Evolutionary conservation across 2,113 vertebrate genomes (phyloP), one percentile per base, ranked within the genome.

Genomic region (Catagonus wagneri): DNA sequence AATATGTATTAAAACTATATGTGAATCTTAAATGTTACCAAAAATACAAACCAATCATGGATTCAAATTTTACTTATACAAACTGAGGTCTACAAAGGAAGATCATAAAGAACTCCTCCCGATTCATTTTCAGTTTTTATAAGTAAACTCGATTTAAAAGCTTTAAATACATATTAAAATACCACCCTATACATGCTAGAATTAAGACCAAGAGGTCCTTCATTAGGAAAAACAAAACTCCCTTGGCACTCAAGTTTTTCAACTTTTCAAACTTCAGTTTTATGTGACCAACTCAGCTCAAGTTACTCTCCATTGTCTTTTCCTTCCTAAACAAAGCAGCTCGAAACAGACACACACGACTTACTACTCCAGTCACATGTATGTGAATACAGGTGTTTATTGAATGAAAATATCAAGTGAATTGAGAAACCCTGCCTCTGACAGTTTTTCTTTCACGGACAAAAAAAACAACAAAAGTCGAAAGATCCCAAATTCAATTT

Each of bases 181-280:
- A 72, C 15, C n/a, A 85, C 20, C 12, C 36, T 23, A 87, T 22
- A 83, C 63, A 78, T 7, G 76, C 27, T 25, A 60, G 61, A 66
- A 92, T 86, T 86, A 85, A 93, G 16, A 58, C 66, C 89, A 95
- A 96, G 19, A 93, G 69, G 50, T 90, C 12, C 29, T 83, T 75
- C 11, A 2, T 65, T 75, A 36, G 56, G 79, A 58, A 83, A 25
- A 63, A 78, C 2, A 69, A 93, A 68, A 89, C 27, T 94, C 96
- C 29, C 50, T 83, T 79, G 58, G 27, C 54, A 78, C 9, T 15
- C 78, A 66, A 39, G 29, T 83, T 69, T 66, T 58, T 66, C 39
- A 86, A 72, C 34, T 93, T 95, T 89, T 56, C 78, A 83, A 94
- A 96, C 71, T 87, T 52, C 39, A 52, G 27, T 60, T 94, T 95